Evolutionary conservation across 92 coral and sea anemone genomes (phyloP).

Genomic region (Zoanthus gigantus): DNA sequence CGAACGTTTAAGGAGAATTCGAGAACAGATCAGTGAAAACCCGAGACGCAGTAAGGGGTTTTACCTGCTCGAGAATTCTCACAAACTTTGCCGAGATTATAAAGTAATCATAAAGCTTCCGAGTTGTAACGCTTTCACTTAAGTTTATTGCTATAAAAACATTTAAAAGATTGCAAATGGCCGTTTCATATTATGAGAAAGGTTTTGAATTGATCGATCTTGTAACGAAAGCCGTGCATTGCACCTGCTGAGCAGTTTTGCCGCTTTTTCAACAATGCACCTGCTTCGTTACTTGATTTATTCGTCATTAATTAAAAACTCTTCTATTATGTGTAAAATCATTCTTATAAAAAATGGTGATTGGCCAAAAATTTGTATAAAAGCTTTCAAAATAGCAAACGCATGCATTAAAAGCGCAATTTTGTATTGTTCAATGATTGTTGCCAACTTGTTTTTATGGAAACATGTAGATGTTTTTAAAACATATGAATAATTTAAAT

Average conservation of each 20-base stretch:
- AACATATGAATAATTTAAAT: conserved; percentile 19
- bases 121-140: too few species aligned
- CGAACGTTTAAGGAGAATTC: too few species aligned
- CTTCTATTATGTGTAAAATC: conserved; percentile 1
- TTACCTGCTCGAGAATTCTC: too few species aligned
- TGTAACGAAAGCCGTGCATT: conserved; percentile 7
- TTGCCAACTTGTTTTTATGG: conserved; percentile 21
- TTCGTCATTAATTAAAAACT: not conserved
- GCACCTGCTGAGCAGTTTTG: conserved; percentile 40
- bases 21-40: too few species aligned
- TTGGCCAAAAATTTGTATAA: conserved; percentile 1
- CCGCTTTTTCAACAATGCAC: not conserved
- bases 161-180: too few species aligned
- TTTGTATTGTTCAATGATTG: not conserved
- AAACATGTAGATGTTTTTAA: conserved; percentile 37
- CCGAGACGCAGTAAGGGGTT: too few species aligned
- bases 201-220: not conserved
- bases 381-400: conserved; percentile 4
- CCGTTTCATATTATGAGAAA: not conserved
- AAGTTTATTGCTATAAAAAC: too few species aligned
- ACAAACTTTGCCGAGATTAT: too few species aligned
- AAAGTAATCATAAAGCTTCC: too few species aligned
- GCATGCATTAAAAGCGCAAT: not conserved
- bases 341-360: not conserved
- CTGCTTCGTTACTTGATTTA: not conserved